phyloP scores from a whole-genome alignment of 2,888 invertebrate species.

The Reticulitermes lucifugus region DNA sequence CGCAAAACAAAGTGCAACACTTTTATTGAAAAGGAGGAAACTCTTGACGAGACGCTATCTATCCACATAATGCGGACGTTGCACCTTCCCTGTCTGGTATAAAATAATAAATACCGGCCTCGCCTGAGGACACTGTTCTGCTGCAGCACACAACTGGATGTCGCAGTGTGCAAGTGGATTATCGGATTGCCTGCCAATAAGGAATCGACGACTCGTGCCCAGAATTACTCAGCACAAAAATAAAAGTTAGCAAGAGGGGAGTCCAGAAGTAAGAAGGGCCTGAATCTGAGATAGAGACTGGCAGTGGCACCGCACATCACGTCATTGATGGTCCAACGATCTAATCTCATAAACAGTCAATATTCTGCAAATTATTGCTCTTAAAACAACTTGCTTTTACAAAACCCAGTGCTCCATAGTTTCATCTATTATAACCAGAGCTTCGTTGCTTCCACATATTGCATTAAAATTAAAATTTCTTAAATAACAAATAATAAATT shows the following conservation, averaged over 20 bases:
- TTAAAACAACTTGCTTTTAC: too few relatives aligned
- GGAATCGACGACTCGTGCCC: constrained; percentile 26
- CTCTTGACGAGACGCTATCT: background rate
- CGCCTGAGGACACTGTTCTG: constrained; percentile 1
- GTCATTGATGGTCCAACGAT: background rate
- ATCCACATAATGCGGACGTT: constrained; percentile 22
- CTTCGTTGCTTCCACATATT: too few relatives aligned
- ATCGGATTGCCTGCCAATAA: constrained; percentile 37
- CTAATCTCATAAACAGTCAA: too few relatives aligned
- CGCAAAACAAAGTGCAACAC: background rate
- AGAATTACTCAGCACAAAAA: background rate
- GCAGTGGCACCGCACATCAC: too few relatives aligned
- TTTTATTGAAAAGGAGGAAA: background rate
- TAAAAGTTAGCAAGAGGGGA: background rate
- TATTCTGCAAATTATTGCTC: too few relatives aligned
- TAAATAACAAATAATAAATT: too few relatives aligned
- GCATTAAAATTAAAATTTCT: too few relatives aligned
- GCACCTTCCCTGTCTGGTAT: constrained; percentile 31
- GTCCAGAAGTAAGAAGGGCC: background rate
- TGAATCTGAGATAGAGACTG: too few relatives aligned
- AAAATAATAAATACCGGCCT: constrained; percentile 27
- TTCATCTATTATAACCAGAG: too few relatives aligned
- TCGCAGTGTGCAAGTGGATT: constrained; percentile 20
- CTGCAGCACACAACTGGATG: constrained; percentile 15
- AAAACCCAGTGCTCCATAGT: too few relatives aligned